A percentile compares a stretch with the other conserved stretches of the same genome.
Conservation (phyloP, 1,140 invertebrate genomes). For the Mycetomoellerius zeteki region DNA sequence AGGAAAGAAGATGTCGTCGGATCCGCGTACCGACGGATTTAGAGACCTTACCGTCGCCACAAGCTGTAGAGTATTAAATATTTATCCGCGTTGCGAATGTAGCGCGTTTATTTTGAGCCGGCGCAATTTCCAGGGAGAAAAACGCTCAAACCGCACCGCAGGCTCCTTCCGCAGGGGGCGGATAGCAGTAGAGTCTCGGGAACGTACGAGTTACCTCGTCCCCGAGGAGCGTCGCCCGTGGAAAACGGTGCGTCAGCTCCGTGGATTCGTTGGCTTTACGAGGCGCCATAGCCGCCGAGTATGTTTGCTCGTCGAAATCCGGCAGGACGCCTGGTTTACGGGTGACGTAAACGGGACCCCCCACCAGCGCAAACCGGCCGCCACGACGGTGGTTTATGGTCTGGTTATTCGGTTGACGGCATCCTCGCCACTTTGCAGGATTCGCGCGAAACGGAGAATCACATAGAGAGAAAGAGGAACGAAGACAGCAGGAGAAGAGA, state of each 20-base stretch:
- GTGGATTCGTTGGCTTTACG: slow-evolving; percentile 75
- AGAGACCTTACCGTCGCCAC: background rate
- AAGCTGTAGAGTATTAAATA: slow-evolving; percentile 44
- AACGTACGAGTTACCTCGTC: slow-evolving; percentile 49
- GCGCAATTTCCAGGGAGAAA: slow-evolving; percentile 34
- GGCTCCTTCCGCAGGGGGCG: slow-evolving; percentile 1
- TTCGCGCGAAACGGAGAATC: slow-evolving; percentile 66
- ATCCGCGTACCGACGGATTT: background rate
- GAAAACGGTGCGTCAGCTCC: slow-evolving; percentile 78
- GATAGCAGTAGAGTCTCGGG: slow-evolving; percentile 1
- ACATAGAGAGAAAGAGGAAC: background rate
- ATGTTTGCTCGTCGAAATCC: slow-evolving; percentile 80
- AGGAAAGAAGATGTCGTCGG: background rate
- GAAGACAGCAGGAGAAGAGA: background rate
- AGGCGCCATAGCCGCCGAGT: slow-evolving; percentile 77
- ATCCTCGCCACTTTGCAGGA: slow-evolving; percentile 73
- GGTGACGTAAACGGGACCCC: slow-evolving; percentile 74
- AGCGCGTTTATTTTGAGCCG: slow-evolving; percentile 28
- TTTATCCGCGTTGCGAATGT: slow-evolving; percentile 34
- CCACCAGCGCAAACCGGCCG: slow-evolving; percentile 52
- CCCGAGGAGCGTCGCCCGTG: slow-evolving; percentile 63
- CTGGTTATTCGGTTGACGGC: slow-evolving; percentile 74
- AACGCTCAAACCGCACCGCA: slow-evolving; percentile 32
- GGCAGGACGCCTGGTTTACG: slow-evolving; percentile 76
- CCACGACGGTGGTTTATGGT: slow-evolving; percentile 74